Evolutionary conservation across 2,113 vertebrate species (phyloP), one percentile per base, ranked within the genome.

Genomic region (Callorhinus ursinus): DNA sequence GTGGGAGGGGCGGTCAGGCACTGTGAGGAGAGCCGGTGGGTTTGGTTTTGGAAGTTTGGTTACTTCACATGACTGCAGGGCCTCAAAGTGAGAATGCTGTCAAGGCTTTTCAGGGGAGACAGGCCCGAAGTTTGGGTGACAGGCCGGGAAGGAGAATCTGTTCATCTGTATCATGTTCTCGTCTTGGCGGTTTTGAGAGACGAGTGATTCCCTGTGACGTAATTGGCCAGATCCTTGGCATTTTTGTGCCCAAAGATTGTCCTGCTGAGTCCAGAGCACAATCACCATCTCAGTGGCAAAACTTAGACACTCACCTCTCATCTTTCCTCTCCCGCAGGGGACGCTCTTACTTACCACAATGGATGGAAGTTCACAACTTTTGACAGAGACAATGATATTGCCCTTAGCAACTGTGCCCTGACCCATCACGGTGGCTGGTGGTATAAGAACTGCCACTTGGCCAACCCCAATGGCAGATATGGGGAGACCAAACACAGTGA

Each of bases 401-500:
- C 99, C 2, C 98, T 99, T 33, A 99, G 99, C 88, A 99, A 99
- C 98, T 99, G 99, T 82, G 99, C 99, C 36, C 97, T 99, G 80
- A 99, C 98, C 0, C 99, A 99, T 90, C 99, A 99, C 0, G 99
- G 99, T 0, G 99, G 99, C 0, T 99, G 99, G 99, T 99, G 99
- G 99, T 99, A 99, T 98, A 99, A 99, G 97, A 99, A 99, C 98
- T 99, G 99, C 98, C 99, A 99, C 94, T 96, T 99, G 97, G 99
- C 99, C 95, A 99, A 99, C 97, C 99, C 99, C 89, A 99, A 98
- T 0, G 99, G 99, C 55, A 99, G 98, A 98, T 99, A 99, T 0
- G 98, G 99, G 31, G 99, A 99, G 98, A 99, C 42, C 96, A 99
- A 98, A 65, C 99, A 99, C 96, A 99, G 99, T 0, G 95, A 99